Percentiles rank a stretch among this genome's conserved stretches.
Conservation (phyloP, 2,888 invertebrate species). For the Syrphus vitripennis region DNA sequence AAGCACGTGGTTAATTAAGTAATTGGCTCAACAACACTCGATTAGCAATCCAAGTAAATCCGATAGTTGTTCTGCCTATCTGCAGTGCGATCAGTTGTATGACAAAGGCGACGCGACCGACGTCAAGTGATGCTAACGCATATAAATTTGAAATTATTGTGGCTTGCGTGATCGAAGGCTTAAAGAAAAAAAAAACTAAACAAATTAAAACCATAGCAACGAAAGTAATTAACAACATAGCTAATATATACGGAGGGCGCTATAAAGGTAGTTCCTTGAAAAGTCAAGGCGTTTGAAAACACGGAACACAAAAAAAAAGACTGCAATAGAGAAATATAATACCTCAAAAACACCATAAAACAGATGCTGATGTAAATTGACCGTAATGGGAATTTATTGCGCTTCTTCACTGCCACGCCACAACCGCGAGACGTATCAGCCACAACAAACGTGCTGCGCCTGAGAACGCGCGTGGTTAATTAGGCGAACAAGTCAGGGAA, state of each 20-base stretch:
- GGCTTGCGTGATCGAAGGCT: constrained; percentile 40
- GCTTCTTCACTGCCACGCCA: background rate
- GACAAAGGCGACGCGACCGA: constrained; percentile 32
- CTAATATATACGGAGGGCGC: constrained; percentile 28
- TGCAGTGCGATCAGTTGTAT: constrained; percentile 42
- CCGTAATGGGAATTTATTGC: constrained; percentile 62
- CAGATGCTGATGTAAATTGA: constrained; percentile 68
- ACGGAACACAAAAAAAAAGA: background rate
- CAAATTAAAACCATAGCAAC: background rate
- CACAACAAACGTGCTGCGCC: constrained; percentile 35
- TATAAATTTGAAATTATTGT: constrained; percentile 57
- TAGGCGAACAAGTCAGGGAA: constrained; percentile 50
- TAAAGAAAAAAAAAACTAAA: background rate
- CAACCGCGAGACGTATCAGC: constrained; percentile 12
- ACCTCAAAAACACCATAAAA: constrained; percentile 35
- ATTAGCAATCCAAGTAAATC: constrained; percentile 44
- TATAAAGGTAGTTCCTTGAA: background rate
- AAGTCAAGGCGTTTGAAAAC: constrained; percentile 1
- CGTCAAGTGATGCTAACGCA: constrained; percentile 48
- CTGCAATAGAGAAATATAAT: background rate
- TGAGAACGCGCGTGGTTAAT: constrained; percentile 65
- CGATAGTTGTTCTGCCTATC: constrained; percentile 38
- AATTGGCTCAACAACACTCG: constrained; percentile 49
- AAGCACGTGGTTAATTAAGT: constrained; percentile 52
- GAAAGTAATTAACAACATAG: constrained; percentile 42